Percentiles rank a stretch among this genome's conserved stretches.
Conservation (phyloP, 1,140 invertebrate genomes). For the Leptinotarsa defecta region DNA sequence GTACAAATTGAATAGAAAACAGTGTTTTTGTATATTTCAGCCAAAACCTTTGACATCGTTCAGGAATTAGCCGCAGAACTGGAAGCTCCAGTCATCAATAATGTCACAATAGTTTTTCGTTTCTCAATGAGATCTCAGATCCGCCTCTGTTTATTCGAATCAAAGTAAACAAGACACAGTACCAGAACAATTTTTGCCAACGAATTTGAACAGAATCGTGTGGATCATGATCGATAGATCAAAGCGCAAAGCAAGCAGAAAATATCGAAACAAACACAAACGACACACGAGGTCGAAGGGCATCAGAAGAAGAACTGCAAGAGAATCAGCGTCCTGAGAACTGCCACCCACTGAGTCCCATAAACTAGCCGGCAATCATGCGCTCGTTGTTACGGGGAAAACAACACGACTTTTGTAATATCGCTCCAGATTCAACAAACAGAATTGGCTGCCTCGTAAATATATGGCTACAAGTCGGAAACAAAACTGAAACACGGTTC, state of each 20-base stretch:
- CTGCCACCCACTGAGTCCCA: slow-evolving; percentile 48
- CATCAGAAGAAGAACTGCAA: slow-evolving; percentile 37
- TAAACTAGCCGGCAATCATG: slow-evolving; percentile 49
- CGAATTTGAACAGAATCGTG: slow-evolving; percentile 23
- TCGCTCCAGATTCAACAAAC: slow-evolving; percentile 43
- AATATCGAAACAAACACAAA: slow-evolving; percentile 34
- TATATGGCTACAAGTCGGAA: slow-evolving; percentile 44
- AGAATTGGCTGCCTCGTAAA: slow-evolving; percentile 41
- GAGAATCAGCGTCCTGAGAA: slow-evolving; percentile 39
- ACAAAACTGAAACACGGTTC: slow-evolving; percentile 43
- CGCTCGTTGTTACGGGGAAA: slow-evolving; percentile 44
- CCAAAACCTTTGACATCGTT: too few species aligned
- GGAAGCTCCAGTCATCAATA: too few species aligned
- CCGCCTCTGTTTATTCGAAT: too few species aligned
- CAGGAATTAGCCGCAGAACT: too few species aligned
- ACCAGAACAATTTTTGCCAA: slow-evolving; percentile 18
- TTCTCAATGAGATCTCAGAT: too few species aligned
- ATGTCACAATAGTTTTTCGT: too few species aligned
- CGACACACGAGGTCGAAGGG: slow-evolving; percentile 33
- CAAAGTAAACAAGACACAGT: background rate
- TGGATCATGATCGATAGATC: slow-evolving; percentile 23
- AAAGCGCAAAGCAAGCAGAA: slow-evolving; percentile 26
- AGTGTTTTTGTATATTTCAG: too few species aligned
- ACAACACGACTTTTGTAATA: slow-evolving; percentile 46
- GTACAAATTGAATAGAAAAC: too few species aligned